Evolutionary conservation across 1,140 invertebrate species (phyloP).

Genomic region (Homalodisca vitripennis): DNA sequence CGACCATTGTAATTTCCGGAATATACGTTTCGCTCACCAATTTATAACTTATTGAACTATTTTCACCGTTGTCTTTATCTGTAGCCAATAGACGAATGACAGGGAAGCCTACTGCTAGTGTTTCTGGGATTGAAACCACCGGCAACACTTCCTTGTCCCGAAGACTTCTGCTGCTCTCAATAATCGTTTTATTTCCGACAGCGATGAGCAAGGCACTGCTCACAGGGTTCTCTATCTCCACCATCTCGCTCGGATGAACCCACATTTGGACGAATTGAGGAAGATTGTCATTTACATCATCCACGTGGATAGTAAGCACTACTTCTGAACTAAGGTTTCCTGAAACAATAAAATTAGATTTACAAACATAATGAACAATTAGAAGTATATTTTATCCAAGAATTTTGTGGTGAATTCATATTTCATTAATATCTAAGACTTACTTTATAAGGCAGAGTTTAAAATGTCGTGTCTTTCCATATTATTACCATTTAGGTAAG

Average conservation of each 20-base stretch:
- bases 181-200: constrained; percentile 38
- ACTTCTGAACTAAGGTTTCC: constrained; percentile 71
- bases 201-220: constrained; percentile 29
- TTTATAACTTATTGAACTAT: constrained; percentile 74
- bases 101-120: constrained; percentile 66
- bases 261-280: constrained; percentile 68
- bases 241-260: constrained; percentile 61
- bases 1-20: constrained; percentile 49
- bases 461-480: too few species aligned
- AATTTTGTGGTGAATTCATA: too few species aligned
- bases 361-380: too few species aligned
- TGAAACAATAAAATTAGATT: constrained; percentile 35
- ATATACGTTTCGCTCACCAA: constrained; percentile 64
- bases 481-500: too few species aligned
- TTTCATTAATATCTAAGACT: too few species aligned
- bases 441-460: too few species aligned
- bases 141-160: constrained; percentile 49
- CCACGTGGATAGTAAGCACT: constrained; percentile 65
- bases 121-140: constrained; percentile 72
- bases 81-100: constrained; percentile 77
- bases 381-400: too few species aligned
- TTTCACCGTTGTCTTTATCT: constrained; percentile 76
- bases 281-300: constrained; percentile 83
- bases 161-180: constrained; percentile 15
- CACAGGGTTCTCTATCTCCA: constrained; percentile 55